Evolutionary conservation across 2,113 vertebrate genomes (phyloP).

Genomic region (Dicerorhinus sumatrensis): DNA sequence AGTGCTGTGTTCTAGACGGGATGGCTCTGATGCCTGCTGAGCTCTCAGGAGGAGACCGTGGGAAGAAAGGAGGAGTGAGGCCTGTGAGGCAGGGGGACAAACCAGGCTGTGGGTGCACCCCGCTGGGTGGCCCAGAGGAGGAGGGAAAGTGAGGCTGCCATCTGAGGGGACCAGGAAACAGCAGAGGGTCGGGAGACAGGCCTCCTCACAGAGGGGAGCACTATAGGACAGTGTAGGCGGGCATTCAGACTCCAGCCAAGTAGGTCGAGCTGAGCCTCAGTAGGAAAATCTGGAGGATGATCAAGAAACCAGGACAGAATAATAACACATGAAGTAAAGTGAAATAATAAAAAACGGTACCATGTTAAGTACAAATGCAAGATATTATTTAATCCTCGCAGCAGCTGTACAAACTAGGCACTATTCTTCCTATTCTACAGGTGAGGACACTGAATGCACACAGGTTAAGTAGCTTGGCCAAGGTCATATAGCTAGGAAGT

Average conservation of each 20-base stretch:
- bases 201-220: background rate
- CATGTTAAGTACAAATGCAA: background rate
- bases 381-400: background rate
- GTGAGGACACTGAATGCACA: background rate
- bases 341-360: background rate
- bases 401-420: background rate
- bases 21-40: background rate
- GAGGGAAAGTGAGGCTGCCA: background rate
- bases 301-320: background rate
- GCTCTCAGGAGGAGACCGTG: background rate
- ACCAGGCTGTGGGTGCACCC: background rate
- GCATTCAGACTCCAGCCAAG: background rate
- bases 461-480: background rate
- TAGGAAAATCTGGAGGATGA: background rate
- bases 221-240: rapidly evolving
- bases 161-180: background rate
- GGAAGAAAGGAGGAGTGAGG: background rate
- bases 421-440: background rate
- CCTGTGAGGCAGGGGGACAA: background rate
- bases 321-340: background rate
- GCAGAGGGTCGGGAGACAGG: background rate
- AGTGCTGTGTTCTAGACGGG: background rate
- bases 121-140: background rate
- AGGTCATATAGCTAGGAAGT: background rate
- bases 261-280: background rate